Evolutionary conservation across 2,113 vertebrate genomes (phyloP).

Genomic region (Atlantisia rogersi): DNA sequence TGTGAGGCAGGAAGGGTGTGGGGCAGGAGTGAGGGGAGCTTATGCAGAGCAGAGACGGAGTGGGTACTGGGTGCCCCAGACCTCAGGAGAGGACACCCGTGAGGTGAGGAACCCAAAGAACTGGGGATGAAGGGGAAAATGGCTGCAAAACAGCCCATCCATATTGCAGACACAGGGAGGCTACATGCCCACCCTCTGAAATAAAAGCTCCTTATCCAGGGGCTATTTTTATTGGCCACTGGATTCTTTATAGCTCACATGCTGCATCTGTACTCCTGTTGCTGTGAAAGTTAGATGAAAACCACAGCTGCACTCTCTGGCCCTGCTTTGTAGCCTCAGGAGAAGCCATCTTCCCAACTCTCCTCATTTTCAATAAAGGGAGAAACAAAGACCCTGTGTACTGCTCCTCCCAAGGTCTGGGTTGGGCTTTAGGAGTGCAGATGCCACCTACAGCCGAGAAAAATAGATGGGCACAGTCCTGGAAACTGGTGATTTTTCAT

Average conservation of each 20-base stretch:
- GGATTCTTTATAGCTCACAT: neutral
- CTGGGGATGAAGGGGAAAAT: accelerated
- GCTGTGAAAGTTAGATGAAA: neutral
- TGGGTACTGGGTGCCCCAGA: accelerated
- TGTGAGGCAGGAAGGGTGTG: accelerated
- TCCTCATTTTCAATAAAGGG: neutral
- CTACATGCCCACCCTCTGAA: neutral
- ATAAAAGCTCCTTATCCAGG: neutral
- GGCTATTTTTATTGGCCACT: neutral
- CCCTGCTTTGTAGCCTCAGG: neutral
- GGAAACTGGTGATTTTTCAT: neutral
- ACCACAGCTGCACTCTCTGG: neutral
- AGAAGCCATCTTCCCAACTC: neutral
- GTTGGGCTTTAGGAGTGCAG: neutral
- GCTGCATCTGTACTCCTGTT: neutral
- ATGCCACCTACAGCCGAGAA: neutral
- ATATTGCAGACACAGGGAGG: neutral
- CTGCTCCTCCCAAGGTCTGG: neutral
- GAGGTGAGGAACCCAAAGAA: neutral
- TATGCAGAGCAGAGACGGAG: accelerated
- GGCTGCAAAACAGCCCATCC: accelerated
- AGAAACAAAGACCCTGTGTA: neutral
- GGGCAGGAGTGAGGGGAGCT: neutral
- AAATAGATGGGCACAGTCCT: neutral
- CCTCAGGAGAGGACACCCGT: accelerated